These are phyloP conservation scores for Bufo bufo DNA, from an alignment of 2,113 vertebrate genomes.

Conservation along the genomic window DNA sequence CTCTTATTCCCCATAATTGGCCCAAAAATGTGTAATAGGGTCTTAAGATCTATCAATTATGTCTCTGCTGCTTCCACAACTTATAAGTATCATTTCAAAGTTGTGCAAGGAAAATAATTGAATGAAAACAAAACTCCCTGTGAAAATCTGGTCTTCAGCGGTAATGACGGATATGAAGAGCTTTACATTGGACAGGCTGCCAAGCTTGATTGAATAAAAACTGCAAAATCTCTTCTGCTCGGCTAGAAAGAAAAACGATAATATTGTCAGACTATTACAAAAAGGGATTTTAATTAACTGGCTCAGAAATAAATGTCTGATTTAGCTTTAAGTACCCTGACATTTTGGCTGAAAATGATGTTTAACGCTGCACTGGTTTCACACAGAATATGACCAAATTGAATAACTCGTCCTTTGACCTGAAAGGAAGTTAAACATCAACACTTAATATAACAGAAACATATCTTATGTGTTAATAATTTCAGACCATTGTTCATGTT, in stretches of 20 bases:
- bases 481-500: background rate
- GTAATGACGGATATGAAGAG: conserved; percentile 66
- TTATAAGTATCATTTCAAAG: conserved; percentile 63
- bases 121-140: conserved; percentile 60
- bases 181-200: conserved; percentile 68
- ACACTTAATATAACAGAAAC: conserved; percentile 71
- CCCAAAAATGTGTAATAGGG: too few species aligned
- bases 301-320: conserved; percentile 78
- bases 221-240: conserved; percentile 77
- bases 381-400: conserved; percentile 84
- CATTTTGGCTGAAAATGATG: conserved; percentile 85
- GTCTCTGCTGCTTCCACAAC: conserved; percentile 42
- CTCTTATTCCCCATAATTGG: too few species aligned
- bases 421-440: conserved; percentile 83
- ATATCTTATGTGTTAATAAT: conserved; percentile 49
- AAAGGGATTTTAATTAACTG: conserved; percentile 83
- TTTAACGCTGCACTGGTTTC: conserved; percentile 80
- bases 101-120: conserved; percentile 59
- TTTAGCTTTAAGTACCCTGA: conserved; percentile 83
- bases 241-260: conserved; percentile 80
- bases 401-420: conserved; percentile 80
- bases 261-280: conserved; percentile 79
- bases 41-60: background rate
- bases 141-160: conserved; percentile 65
- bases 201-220: conserved; percentile 77